Conservation (phyloP, 2,888 invertebrate species). For the Caenorhabditis virilis region DNA sequence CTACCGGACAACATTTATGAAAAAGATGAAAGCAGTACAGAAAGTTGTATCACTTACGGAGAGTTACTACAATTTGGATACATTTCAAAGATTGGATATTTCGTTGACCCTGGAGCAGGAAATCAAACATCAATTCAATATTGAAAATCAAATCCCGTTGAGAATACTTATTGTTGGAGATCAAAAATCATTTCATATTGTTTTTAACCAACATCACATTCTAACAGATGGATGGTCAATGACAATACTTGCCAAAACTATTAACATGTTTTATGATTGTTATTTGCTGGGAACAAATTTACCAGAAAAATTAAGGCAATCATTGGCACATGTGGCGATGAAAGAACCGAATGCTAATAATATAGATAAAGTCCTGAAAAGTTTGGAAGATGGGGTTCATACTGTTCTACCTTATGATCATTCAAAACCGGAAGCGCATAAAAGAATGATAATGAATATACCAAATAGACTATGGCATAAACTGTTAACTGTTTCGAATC, state of each 20-base stretch:
- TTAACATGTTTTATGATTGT: constrained; percentile 17
- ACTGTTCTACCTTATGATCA: constrained; percentile 19
- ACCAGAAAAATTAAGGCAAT: background rate
- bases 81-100: constrained; percentile 5
- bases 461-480: constrained; percentile 9
- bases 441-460: constrained; percentile 8
- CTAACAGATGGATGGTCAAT: constrained; percentile 67
- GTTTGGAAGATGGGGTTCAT: constrained; percentile 2
- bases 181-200: constrained; percentile 16
- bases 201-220: constrained; percentile 63
- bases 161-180: constrained; percentile 18
- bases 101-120: background rate
- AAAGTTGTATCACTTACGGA: constrained; percentile 52
- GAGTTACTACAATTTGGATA: constrained; percentile 27
- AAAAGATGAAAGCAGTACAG: constrained; percentile 11
- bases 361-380: background rate
- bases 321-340: background rate
- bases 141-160: constrained; percentile 21
- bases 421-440: constrained; percentile 4
- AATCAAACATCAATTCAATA: constrained; percentile 23
- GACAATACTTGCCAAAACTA: constrained; percentile 56
- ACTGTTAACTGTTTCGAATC: background rate
- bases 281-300: background rate
- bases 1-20: constrained; percentile 41
- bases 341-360: background rate